These are phyloP conservation scores for Clarias macrocephalus DNA, from an alignment of 2,113 vertebrate species.

Conservation along the genomic window DNA sequence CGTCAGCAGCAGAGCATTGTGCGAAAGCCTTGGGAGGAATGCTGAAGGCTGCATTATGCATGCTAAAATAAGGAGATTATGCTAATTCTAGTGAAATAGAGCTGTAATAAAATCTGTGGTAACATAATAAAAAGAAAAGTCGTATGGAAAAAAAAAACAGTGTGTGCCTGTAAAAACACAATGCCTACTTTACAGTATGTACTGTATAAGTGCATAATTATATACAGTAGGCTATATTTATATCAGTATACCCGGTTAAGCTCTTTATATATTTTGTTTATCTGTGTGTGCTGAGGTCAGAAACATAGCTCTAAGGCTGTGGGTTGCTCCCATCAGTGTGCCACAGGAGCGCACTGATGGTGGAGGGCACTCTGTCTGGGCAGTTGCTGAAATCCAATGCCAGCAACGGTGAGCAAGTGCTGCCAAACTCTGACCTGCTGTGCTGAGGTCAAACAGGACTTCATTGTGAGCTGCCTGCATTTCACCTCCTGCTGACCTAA, in stretches of 20 bases:
- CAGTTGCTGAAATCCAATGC: constrained; percentile 45
- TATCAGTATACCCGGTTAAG: neutral
- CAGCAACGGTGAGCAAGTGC: constrained; percentile 42
- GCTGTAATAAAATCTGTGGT: neutral
- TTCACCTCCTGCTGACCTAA: constrained; percentile 22
- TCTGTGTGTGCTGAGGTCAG: neutral
- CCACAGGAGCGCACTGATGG: constrained; percentile 7
- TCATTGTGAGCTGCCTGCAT: constrained; percentile 31
- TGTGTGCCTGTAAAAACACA: neutral
- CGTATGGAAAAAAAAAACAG: neutral
- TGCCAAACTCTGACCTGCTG: constrained; percentile 40
- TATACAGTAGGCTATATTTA: neutral
- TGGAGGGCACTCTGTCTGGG: constrained; percentile 39
- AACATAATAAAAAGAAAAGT: neutral
- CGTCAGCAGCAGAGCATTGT: neutral
- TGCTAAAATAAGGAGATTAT: neutral
- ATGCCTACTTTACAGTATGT: neutral
- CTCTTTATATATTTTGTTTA: constrained; percentile 21
- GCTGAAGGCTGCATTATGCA: neutral
- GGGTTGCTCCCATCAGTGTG: constrained; percentile 21
- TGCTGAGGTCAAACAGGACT: constrained; percentile 52
- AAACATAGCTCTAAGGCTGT: neutral
- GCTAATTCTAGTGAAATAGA: constrained; percentile 4
- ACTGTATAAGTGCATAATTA: neutral
- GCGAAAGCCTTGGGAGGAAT: constrained; percentile 2